These are phyloP conservation scores for Patella vulgata DNA, from an alignment of 1,140 invertebrate species.

Conservation along the genomic window DNA sequence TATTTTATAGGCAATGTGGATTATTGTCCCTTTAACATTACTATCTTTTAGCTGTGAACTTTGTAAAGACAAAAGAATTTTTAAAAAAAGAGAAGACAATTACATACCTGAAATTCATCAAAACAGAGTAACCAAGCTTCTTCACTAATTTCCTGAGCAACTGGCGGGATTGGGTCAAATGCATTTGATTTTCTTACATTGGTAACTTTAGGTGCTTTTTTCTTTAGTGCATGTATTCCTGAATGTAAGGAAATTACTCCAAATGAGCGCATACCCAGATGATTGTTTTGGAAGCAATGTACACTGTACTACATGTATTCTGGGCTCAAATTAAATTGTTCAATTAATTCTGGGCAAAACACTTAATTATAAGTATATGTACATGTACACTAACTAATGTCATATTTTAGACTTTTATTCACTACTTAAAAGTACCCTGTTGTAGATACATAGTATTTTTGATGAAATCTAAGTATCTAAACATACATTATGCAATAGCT, in stretches of 20 bases:
- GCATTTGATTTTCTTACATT: constrained; percentile 47
- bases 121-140: constrained; percentile 95
- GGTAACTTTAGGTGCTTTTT: constrained; percentile 43
- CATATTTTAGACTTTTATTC: not conserved
- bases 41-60: no score
- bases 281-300: no score
- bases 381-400: not conserved
- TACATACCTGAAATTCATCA: constrained; percentile 95
- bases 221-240: constrained; percentile 68
- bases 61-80: no score
- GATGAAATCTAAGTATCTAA: no score
- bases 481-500: no score
- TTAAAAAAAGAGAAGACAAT: not conserved
- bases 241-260: constrained; percentile 28
- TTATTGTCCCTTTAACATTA: no score
- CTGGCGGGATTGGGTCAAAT: constrained; percentile 94
- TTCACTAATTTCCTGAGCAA: constrained; percentile 86
- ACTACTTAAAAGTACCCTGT: not conserved
- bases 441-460: no score
- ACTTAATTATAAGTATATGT: not conserved
- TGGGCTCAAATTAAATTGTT: no score
- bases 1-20: no score
- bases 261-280: not conserved
- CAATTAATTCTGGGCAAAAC: no score
- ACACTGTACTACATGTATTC: no score